These are phyloP conservation scores for Phycodurus eques DNA, from an alignment of 2,113 vertebrate genomes.

Conservation along the genomic window DNA sequence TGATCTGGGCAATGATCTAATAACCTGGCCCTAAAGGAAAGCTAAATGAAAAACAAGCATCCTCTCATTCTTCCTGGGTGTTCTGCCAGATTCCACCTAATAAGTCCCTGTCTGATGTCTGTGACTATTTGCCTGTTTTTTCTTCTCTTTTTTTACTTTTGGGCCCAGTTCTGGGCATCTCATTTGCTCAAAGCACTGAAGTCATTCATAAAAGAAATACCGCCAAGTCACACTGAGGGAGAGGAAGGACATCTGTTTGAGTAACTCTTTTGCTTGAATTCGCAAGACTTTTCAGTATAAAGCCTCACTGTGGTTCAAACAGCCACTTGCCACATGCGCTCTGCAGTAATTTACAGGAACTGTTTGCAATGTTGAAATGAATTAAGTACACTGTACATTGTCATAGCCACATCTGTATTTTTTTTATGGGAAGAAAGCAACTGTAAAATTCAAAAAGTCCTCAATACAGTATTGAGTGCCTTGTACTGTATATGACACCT, in stretches of 20 bases:
- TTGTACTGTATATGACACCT: neutral
- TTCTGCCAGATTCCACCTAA: slow-evolving; percentile 34
- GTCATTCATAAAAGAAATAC: neutral
- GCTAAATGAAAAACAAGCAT: slow-evolving; percentile 34
- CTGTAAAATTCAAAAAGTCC: neutral
- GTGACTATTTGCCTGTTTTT: slow-evolving; percentile 44
- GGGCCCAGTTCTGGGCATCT: neutral
- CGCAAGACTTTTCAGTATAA: neutral
- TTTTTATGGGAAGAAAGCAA: neutral
- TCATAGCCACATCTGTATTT: neutral
- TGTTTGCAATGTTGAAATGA: neutral
- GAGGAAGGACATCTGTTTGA: slow-evolving; percentile 5
- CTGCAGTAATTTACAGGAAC: neutral
- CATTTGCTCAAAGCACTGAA: slow-evolving; percentile 10
- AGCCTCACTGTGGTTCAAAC: neutral
- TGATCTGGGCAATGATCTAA: slow-evolving; percentile 35
- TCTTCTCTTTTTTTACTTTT: slow-evolving; percentile 35
- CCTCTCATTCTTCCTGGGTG: slow-evolving; percentile 18
- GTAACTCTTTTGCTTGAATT: neutral
- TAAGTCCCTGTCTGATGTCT: slow-evolving; percentile 26
- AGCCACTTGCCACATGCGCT: neutral
- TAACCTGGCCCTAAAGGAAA: slow-evolving; percentile 23
- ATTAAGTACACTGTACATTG: neutral
- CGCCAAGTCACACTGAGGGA: slow-evolving; percentile 3
- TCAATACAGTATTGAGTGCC: neutral